Percentiles rank a stretch among this genome's conserved stretches.
Conservation (phyloP, 2,888 invertebrate genomes). For the Drosophila longiperda region DNA sequence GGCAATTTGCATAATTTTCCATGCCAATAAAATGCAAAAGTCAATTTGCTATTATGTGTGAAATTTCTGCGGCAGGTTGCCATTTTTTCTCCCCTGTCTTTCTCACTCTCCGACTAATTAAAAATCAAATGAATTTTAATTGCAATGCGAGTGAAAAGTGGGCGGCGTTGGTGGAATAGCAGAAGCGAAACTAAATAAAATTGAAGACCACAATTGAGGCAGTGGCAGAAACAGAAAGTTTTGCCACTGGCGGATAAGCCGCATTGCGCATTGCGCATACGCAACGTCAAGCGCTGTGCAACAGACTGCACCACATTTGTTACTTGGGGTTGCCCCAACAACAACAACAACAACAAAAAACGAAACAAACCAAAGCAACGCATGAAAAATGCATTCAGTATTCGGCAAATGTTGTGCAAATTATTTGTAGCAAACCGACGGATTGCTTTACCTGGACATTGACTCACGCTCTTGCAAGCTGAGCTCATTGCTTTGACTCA, state of each 20-base stretch:
- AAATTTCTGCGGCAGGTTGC: constrained; percentile 40
- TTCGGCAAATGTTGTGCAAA: constrained; percentile 44
- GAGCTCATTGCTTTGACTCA: constrained; percentile 63
- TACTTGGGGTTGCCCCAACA: constrained; percentile 19
- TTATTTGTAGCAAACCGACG: constrained; percentile 9
- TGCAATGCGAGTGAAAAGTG: constrained; percentile 56
- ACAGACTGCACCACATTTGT: constrained; percentile 59
- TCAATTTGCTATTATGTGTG: constrained; percentile 62
- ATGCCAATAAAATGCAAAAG: constrained; percentile 60
- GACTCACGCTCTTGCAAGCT: constrained; percentile 46
- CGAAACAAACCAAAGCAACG: constrained; percentile 43
- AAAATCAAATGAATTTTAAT: constrained; percentile 55
- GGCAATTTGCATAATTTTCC: constrained; percentile 64
- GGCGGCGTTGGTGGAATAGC: constrained; percentile 34
- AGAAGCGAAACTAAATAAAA: constrained; percentile 24
- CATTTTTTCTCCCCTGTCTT: neutral
- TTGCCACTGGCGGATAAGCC: constrained; percentile 14
- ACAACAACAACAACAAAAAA: neutral
- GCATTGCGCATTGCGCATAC: constrained; percentile 45
- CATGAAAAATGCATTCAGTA: constrained; percentile 42
- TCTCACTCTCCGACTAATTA: constrained; percentile 32
- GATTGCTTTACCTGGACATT: constrained; percentile 46
- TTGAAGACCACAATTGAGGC: constrained; percentile 6
- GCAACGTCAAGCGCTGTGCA: constrained; percentile 54
- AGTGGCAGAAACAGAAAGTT: constrained; percentile 49